phyloP scores from a whole-genome alignment of 1,140 invertebrate species.

The Halictus rubicundus region DNA sequence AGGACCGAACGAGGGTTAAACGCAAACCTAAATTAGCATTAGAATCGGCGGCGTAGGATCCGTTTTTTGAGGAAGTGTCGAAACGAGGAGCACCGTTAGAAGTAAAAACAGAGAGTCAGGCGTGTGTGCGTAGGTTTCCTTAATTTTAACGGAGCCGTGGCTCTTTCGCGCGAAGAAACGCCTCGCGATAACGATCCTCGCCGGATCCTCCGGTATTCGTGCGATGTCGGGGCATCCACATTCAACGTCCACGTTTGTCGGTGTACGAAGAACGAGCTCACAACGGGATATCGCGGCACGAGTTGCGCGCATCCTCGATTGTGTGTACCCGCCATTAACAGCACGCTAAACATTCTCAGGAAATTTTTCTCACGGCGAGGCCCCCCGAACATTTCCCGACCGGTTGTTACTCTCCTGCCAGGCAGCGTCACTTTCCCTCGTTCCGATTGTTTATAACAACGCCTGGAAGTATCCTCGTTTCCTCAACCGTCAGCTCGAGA shows the following conservation, averaged over 20 bases:
- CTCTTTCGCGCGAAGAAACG: constrained; percentile 37
- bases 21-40: too few relatives aligned
- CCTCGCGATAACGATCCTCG: constrained; percentile 56
- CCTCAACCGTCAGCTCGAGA: too few relatives aligned
- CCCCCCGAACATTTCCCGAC: constrained; percentile 63
- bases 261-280: constrained; percentile 31
- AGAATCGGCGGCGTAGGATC: too few relatives aligned
- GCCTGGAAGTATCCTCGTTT: too few relatives aligned
- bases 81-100: not conserved
- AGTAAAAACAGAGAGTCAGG: not conserved
- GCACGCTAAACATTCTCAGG: constrained; percentile 58
- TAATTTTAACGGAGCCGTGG: constrained; percentile 54
- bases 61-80: not conserved
- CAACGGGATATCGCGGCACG: constrained; percentile 31
- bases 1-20: too few relatives aligned
- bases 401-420: constrained; percentile 54
- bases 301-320: constrained; percentile 28
- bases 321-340: constrained; percentile 46
- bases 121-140: not conserved
- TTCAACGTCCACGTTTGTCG: constrained; percentile 23
- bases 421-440: constrained; percentile 18
- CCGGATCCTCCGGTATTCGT: constrained; percentile 47
- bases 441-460: constrained; percentile 8
- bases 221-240: constrained; percentile 19
- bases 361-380: constrained; percentile 68